A percentile compares a stretch with the other conserved stretches of the same genome.
These are phyloP conservation scores for Armadillidium nasatum DNA, from an alignment of 1,140 invertebrate genomes.

Conservation along the genomic window DNA sequence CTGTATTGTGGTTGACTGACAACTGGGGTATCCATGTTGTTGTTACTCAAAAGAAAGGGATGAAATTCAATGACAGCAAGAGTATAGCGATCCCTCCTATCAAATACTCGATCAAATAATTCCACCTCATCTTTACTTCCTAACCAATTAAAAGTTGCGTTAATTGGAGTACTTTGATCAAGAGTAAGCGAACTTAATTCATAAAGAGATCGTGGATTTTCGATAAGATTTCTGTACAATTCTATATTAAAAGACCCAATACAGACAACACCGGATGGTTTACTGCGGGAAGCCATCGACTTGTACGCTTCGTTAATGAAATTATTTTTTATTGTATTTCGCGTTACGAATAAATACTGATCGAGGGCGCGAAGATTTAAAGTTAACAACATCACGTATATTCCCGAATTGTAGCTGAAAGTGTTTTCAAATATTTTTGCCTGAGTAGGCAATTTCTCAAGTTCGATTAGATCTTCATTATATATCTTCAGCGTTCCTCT, in stretches of 20 bases:
- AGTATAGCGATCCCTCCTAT: conserved; percentile 86
- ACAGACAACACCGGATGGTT: conserved; percentile 82
- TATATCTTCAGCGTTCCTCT: conserved; percentile 81
- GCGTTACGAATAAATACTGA: conserved; percentile 78
- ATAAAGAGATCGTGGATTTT: conserved; percentile 82
- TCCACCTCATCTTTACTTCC: conserved; percentile 69
- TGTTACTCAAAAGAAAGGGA: conserved; percentile 76
- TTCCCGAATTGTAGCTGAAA: conserved; percentile 78
- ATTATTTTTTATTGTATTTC: conserved; percentile 84
- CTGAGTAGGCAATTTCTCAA: conserved; percentile 62
- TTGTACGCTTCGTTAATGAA: conserved; percentile 78
- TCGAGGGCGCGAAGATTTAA: conserved; percentile 64
- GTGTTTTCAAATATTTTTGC: conserved; percentile 80
- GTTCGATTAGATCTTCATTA: conserved; percentile 69
- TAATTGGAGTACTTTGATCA: conserved; percentile 88
- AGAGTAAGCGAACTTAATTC: conserved; percentile 92
- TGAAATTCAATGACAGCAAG: conserved; percentile 79
- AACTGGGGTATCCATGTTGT: conserved; percentile 73
- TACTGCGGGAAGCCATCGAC: conserved; percentile 74
- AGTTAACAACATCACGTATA: conserved; percentile 80
- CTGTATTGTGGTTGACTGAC: conserved; percentile 65
- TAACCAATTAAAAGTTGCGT: conserved; percentile 92
- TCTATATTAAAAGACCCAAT: conserved; percentile 80
- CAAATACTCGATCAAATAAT: conserved; percentile 70
- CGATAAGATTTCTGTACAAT: conserved; percentile 84